These are phyloP conservation scores for Carassius auratus DNA, from an alignment of 2,113 vertebrate species.

Conservation along the genomic window DNA sequence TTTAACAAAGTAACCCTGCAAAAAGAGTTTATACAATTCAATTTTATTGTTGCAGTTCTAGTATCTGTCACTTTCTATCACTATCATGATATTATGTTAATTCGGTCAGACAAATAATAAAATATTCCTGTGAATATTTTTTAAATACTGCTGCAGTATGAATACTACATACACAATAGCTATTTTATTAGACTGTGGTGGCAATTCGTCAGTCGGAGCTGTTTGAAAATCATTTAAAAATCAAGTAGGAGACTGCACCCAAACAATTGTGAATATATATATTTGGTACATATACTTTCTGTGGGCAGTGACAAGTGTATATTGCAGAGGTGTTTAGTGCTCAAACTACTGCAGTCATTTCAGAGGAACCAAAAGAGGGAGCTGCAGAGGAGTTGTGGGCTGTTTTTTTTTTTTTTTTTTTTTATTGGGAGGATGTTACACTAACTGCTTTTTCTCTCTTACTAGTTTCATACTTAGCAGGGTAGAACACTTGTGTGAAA, in stretches of 20 bases:
- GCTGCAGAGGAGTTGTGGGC: neutral
- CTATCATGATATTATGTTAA: neutral
- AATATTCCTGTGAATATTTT: neutral
- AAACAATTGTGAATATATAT: neutral
- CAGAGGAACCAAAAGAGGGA: conserved; percentile 7
- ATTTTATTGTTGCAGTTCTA: neutral
- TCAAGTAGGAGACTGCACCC: neutral
- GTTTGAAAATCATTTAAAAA: neutral
- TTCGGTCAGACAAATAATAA: neutral
- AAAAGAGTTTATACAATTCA: no score
- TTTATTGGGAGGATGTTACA: neutral
- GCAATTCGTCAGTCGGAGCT: neutral
- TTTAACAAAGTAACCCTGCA: neutral
- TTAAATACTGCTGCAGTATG: no score
- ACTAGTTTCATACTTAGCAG: neutral
- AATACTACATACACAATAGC: no score
- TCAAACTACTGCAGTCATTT: neutral
- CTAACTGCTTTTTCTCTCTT: neutral
- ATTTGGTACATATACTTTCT: neutral
- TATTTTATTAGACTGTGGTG: neutral
- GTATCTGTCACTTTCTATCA: neutral
- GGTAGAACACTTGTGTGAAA: neutral
- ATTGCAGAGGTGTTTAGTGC: neutral
- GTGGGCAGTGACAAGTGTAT: neutral
- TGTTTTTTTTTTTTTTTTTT: neutral